Percentiles rank a stretch among this genome's conserved stretches.
These are phyloP conservation scores for Gasterosteus nipponicus DNA, from an alignment of 2,113 vertebrate species.

Conservation along the genomic window DNA sequence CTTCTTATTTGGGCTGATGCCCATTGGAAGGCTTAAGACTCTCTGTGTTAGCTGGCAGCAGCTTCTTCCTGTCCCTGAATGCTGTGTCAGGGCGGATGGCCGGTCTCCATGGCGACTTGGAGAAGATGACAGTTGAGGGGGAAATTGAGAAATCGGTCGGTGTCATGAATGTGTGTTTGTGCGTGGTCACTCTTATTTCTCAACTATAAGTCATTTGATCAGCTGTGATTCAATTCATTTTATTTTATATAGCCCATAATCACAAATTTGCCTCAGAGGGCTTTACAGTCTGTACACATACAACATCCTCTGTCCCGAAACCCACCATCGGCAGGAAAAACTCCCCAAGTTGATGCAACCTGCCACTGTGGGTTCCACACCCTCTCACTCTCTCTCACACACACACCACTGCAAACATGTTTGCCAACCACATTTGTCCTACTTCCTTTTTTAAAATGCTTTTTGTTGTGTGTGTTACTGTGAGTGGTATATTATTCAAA, in stretches of 20 bases:
- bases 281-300: no score
- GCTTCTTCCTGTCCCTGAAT: constrained; percentile 10
- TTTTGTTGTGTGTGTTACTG: not conserved
- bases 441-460: not conserved
- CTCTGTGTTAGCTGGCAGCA: not conserved
- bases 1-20: not conserved
- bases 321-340: no score
- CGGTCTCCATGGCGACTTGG: constrained; percentile 28
- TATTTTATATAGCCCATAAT: no score
- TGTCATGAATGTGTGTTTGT: constrained; percentile 43
- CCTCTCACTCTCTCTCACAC: not conserved
- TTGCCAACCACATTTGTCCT: constrained; percentile 2
- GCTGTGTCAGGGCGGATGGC: constrained; percentile 28
- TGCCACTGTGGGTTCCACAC: constrained; percentile 16
- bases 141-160: constrained; percentile 31
- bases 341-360: constrained; percentile 29
- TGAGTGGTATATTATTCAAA: not conserved
- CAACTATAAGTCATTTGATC: constrained; percentile 37
- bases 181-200: constrained; percentile 15
- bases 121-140: constrained; percentile 20
- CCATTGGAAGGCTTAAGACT: not conserved
- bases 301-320: no score
- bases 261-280: no score
- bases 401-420: not conserved
- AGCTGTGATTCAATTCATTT: constrained; percentile 21